A percentile compares a stretch with the other conserved stretches of the same genome.
Evolutionary conservation across 1,140 invertebrate species (phyloP).

Genomic region (Pteromalus puparum): DNA sequence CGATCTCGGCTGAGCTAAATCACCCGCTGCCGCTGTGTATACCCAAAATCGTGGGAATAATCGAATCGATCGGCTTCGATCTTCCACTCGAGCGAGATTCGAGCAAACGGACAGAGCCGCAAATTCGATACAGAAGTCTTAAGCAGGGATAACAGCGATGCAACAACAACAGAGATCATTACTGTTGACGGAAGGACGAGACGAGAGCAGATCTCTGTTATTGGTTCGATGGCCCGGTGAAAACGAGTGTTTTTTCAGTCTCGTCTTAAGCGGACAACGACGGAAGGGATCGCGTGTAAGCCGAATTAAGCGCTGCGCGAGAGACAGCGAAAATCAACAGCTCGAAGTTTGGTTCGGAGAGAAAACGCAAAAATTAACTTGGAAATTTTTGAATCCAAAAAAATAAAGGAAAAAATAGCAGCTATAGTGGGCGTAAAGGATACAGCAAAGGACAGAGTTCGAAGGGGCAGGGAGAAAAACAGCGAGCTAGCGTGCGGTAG

Average conservation of each 20-base stretch:
- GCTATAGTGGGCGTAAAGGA: background rate
- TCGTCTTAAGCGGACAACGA: constrained; percentile 7
- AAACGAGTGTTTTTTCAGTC: constrained; percentile 41
- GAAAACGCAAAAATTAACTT: too few relatives aligned
- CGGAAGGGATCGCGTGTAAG: constrained; percentile 12
- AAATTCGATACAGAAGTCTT: constrained; percentile 32
- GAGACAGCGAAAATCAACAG: constrained; percentile 40
- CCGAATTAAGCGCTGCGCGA: constrained; percentile 44
- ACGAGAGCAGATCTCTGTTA: background rate
- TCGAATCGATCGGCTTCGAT: constrained; percentile 4
- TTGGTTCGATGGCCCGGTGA: constrained; percentile 11
- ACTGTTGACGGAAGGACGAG: background rate
- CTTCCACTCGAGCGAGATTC: constrained; percentile 15
- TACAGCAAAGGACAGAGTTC: background rate
- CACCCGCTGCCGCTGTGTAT: too few relatives aligned
- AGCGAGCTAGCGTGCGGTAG: background rate
- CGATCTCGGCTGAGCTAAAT: background rate
- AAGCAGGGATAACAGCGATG: constrained; percentile 19
- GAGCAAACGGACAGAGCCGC: background rate
- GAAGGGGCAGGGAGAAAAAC: background rate
- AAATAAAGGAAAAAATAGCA: background rate
- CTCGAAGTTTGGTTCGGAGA: background rate
- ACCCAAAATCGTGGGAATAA: constrained; percentile 40
- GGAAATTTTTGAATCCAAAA: too few relatives aligned
- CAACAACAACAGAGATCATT: constrained; percentile 43